Base-by-base conservation (phyloP, 1,140 invertebrate species). In the Atta cephalotes region DNA sequence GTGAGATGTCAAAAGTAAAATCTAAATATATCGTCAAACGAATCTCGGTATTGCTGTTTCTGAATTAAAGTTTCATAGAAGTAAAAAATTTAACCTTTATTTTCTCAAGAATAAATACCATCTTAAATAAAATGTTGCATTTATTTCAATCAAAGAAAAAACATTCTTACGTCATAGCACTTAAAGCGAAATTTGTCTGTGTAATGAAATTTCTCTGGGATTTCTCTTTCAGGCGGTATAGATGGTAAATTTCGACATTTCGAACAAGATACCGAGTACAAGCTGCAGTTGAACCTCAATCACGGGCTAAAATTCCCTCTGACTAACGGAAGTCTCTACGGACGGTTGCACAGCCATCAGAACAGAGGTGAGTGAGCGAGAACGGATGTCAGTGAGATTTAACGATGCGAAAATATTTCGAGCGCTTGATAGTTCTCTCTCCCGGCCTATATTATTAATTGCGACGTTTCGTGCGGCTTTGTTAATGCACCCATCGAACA, bases 241-340 rank as follows among this genome's bases (percentile, higher is more conserved):
- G 96, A 96, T 87, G 96, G 96, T 16, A 96, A 96, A 91, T 96
- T 96, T 91, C 93, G 96, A 14, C 95, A 95, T 18, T 96, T 96
- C 78, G 95, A 94, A 65, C 94, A 94, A 60, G 94, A 94, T 77
- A 90, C 92, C 62, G 94, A 94, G 71, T 93, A 95, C 81, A 94
- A 94, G 86, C 86, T 94, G 16, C 93, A 95, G 76, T 87, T 94
- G 92, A 96, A 95, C 88, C 90, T 93, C 78, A 95, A 95, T 81
- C 92, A 94, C 31, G 95, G 96, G 18, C 93, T 95, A 21, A 96
- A 96, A 86, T 97, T 97, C 90, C 96, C 96, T 10, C 95, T 97
- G 65, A 96, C 96, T 16, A 97, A 97, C 92, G 96, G 96, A 58
- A 96, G 96, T 58, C 93, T 96, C 51, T 96, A 96, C 89, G 94